These are phyloP conservation scores for Psilanteris sp. DNA, from an alignment of 1,140 invertebrate genomes.

Conservation along the genomic window DNA sequence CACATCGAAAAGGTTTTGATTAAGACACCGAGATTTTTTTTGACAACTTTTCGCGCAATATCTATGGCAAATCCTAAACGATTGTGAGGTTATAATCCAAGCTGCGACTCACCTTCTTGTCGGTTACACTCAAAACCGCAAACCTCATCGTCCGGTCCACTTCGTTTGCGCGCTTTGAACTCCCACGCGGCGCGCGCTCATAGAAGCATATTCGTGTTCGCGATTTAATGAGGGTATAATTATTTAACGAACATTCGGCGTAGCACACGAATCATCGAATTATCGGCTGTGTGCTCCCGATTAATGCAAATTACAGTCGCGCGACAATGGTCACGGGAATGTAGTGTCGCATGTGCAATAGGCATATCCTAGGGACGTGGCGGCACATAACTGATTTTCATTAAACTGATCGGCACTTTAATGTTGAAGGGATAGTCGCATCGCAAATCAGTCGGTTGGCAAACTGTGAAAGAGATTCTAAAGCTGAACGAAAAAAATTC, in stretches of 20 bases:
- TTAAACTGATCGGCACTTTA: conserved; percentile 10
- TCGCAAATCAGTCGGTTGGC: too few relatives aligned
- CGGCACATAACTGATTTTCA: conserved; percentile 15
- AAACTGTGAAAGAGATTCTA: too few relatives aligned
- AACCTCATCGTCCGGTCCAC: conserved; percentile 44
- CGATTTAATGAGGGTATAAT: conserved; percentile 59
- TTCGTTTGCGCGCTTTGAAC: conserved; percentile 45
- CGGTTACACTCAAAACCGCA: conserved; percentile 49
- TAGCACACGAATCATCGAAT: conserved; percentile 48
- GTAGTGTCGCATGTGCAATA: conserved; percentile 10
- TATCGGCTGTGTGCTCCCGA: conserved; percentile 34
- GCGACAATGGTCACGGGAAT: conserved; percentile 36
- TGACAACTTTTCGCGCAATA: too few relatives aligned
- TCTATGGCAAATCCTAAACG: too few relatives aligned
- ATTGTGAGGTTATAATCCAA: too few relatives aligned
- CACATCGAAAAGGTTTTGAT: too few relatives aligned
- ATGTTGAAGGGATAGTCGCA: not conserved
- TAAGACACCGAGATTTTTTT: too few relatives aligned
- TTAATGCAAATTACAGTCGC: conserved; percentile 52
- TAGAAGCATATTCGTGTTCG: conserved; percentile 62
- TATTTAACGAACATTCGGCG: conserved; percentile 56
- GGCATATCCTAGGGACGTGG: not conserved
- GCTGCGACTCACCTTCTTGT: not conserved
- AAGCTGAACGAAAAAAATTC: too few relatives aligned
- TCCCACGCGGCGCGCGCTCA: conserved; percentile 33